phyloP scores from a whole-genome alignment of 2,888 invertebrate species.

The Axea sp. region DNA sequence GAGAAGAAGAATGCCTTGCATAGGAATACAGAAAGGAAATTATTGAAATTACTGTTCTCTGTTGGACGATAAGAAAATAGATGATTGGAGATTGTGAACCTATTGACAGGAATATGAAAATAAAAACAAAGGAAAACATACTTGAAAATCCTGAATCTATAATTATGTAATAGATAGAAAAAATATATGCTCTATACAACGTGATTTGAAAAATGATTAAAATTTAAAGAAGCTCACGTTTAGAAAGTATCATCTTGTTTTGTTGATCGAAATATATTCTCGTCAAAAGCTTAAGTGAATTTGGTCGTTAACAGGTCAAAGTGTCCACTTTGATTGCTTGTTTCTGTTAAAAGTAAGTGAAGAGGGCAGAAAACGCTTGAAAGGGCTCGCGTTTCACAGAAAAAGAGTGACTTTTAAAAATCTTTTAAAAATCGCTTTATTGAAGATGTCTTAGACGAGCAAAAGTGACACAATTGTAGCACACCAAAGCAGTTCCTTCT shows the following conservation, averaged over 20 bases:
- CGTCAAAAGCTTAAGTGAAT: slow-evolving; percentile 58
- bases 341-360: slow-evolving; percentile 35
- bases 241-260: background rate
- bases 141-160: too few species aligned
- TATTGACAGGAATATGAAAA: slow-evolving; percentile 24
- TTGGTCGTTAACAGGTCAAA: slow-evolving; percentile 62
- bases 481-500: slow-evolving; percentile 40
- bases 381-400: slow-evolving; percentile 10
- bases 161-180: too few species aligned
- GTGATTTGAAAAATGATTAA: too few species aligned
- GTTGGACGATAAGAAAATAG: slow-evolving; percentile 1
- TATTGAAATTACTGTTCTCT: slow-evolving; percentile 27
- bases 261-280: slow-evolving; percentile 18
- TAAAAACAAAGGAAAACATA: background rate
- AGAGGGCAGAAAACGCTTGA: slow-evolving; percentile 13
- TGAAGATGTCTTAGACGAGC: slow-evolving; percentile 40
- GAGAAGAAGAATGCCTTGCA: slow-evolving; percentile 7
- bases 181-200: too few species aligned
- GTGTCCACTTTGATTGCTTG: slow-evolving; percentile 52
- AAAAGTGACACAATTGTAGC: slow-evolving; percentile 50
- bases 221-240: too few species aligned
- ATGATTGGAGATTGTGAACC: slow-evolving; percentile 8
- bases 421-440: slow-evolving; percentile 55
- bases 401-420: slow-evolving; percentile 34
- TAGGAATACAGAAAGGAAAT: slow-evolving; percentile 26